These are phyloP conservation scores for Pygoscelis adeliae DNA, from an alignment of 2,113 vertebrate genomes.

Conservation along the genomic window DNA sequence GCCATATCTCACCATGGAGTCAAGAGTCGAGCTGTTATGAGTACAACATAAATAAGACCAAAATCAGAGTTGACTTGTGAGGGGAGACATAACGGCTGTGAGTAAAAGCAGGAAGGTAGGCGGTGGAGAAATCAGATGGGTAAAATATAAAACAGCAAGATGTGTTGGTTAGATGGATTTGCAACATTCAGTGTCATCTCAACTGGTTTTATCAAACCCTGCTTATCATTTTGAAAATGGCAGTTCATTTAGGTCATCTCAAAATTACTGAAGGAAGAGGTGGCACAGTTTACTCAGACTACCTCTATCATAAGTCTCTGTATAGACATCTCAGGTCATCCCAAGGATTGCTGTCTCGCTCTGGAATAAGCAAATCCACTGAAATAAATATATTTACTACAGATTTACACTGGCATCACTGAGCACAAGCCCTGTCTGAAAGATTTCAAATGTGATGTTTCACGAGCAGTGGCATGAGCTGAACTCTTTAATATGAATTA, in stretches of 20 bases:
- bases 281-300: not conserved
- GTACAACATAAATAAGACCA: not conserved
- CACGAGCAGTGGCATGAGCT: not conserved
- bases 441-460: not conserved
- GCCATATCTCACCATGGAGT: conserved; percentile 5
- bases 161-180: not conserved
- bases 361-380: not conserved
- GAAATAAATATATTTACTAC: not conserved
- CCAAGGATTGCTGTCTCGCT: not conserved
- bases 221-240: not conserved
- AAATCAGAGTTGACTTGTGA: not conserved
- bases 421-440: not conserved
- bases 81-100: not conserved
- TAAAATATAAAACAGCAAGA: not conserved
- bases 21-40: conserved; percentile 11
- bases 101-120: not conserved
- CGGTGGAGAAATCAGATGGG: not conserved
- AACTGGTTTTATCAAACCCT: not conserved
- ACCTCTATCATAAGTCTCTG: not conserved
- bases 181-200: not conserved
- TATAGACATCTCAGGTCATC: not conserved
- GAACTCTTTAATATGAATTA: not conserved
- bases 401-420: not conserved
- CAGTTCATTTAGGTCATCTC: not conserved
- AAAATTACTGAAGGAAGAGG: not conserved